Evolutionary conservation across 2,888 invertebrate genomes (phyloP).

Genomic region (Desoria tigrina): DNA sequence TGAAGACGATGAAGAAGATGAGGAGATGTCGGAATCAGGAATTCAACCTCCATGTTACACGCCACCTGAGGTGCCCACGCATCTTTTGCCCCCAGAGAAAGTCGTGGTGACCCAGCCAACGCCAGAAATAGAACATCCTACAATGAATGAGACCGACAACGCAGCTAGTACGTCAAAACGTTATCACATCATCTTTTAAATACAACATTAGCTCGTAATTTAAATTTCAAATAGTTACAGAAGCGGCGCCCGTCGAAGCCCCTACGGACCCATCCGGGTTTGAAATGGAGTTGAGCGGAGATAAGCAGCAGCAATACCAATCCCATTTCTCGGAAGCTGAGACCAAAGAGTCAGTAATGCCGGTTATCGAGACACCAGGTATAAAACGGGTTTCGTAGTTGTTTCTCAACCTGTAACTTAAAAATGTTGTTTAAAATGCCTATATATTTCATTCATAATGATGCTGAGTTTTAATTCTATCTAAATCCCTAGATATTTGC

Average conservation of each 20-base stretch:
- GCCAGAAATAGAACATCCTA: conserved; percentile 57
- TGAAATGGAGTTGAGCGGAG: conserved; percentile 70
- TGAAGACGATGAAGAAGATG: conserved; percentile 58
- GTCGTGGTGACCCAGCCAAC: conserved; percentile 62
- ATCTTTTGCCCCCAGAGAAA: conserved; percentile 59
- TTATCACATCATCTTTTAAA: background rate
- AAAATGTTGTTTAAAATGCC: no score
- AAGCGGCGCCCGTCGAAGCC: conserved; percentile 7
- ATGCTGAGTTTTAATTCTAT: no score
- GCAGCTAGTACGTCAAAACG: conserved; percentile 1
- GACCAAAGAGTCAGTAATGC: conserved; percentile 21
- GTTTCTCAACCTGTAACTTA: no score
- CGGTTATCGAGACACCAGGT: conserved; percentile 49
- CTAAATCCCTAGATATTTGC: conserved; percentile 8
- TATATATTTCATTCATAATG: no score
- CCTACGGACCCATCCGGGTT: conserved; percentile 59
- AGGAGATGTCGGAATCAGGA: conserved; percentile 69
- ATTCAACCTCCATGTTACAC: conserved; percentile 77
- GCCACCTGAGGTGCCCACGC: conserved; percentile 66
- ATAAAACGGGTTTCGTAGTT: no score
- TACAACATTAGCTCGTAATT: background rate
- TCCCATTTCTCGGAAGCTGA: conserved; percentile 60
- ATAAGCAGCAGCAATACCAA: conserved; percentile 73
- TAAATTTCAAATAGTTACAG: background rate
- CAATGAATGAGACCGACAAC: conserved; percentile 6